These are phyloP conservation scores for Diachasma alloeum DNA, from an alignment of 1,140 invertebrate species.

Conservation along the genomic window DNA sequence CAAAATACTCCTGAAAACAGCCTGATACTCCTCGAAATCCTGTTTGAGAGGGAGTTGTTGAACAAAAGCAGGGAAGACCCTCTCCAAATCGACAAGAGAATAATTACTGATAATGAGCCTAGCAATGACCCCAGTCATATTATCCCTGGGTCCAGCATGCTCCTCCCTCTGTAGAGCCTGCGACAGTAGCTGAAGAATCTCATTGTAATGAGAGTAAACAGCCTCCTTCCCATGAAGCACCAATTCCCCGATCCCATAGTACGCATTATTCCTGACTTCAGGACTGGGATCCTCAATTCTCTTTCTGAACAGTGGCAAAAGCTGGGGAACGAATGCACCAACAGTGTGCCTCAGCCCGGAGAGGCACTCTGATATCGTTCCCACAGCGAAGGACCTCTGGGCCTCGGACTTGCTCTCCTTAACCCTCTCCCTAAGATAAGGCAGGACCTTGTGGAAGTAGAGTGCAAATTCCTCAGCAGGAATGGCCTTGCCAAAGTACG, in stretches of 20 bases:
- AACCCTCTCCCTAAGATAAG: conserved; percentile 34
- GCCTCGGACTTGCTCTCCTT: conserved; percentile 58
- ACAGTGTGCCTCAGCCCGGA: conserved; percentile 68
- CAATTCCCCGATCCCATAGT: conserved; percentile 80
- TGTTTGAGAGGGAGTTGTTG: conserved; percentile 76
- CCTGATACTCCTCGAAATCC: conserved; percentile 79
- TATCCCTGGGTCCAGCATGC: conserved; percentile 73
- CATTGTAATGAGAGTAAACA: conserved; percentile 69
- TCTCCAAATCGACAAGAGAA: conserved; percentile 70
- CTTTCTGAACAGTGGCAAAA: conserved; percentile 72
- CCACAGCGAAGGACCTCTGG: conserved; percentile 77
- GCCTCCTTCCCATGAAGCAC: conserved; percentile 70
- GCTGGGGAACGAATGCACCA: conserved; percentile 67
- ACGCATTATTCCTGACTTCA: conserved; percentile 80
- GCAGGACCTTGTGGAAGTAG: conserved; percentile 72
- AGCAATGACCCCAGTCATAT: conserved; percentile 80
- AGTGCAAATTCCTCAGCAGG: conserved; percentile 71
- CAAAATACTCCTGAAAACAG: conserved; percentile 74
- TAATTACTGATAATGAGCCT: conserved; percentile 76
- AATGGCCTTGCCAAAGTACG: conserved; percentile 74
- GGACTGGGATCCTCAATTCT: conserved; percentile 71
- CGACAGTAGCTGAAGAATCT: conserved; percentile 74
- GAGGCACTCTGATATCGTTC: conserved; percentile 79
- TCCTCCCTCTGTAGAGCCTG: conserved; percentile 70
- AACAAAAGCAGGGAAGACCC: conserved; percentile 78